Evolutionary conservation across 1,140 invertebrate genomes (phyloP).

Genomic region (Drosophila obscura): DNA sequence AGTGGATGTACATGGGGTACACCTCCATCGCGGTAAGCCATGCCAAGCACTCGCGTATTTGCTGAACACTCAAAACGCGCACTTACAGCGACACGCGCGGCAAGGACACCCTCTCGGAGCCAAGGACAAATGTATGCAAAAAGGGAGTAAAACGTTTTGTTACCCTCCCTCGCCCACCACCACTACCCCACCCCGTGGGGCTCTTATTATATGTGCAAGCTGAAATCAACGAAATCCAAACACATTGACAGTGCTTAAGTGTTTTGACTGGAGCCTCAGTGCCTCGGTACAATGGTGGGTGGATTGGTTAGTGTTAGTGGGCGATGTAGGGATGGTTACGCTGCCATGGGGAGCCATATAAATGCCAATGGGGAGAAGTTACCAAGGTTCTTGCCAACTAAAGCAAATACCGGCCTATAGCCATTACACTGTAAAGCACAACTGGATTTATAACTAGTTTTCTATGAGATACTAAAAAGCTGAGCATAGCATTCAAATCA

Average conservation of each 20-base stretch:
- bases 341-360: background rate
- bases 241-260: slow-evolving; percentile 66
- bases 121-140: slow-evolving; percentile 57
- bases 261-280: slow-evolving; percentile 35
- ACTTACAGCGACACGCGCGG: slow-evolving; percentile 32
- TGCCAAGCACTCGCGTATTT: slow-evolving; percentile 54
- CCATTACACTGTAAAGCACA: background rate
- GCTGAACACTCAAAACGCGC: slow-evolving; percentile 62
- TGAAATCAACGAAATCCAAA: slow-evolving; percentile 68
- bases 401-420: too few relatives aligned
- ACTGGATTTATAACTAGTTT: background rate
- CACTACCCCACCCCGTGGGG: background rate
- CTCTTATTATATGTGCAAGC: slow-evolving; percentile 42
- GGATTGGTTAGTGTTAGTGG: background rate
- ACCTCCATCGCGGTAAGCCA: slow-evolving; percentile 42
- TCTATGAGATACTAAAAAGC: too few relatives aligned
- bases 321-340: background rate
- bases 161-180: slow-evolving; percentile 6
- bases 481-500: too few relatives aligned
- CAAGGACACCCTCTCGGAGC: slow-evolving; percentile 17
- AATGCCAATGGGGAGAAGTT: slow-evolving; percentile 4
- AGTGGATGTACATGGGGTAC: slow-evolving; percentile 5
- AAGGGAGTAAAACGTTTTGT: slow-evolving; percentile 57
- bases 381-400: background rate
- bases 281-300: background rate